Evolutionary conservation across 1,140 invertebrate genomes (phyloP).

Genomic region (Aleiodes sp.): DNA sequence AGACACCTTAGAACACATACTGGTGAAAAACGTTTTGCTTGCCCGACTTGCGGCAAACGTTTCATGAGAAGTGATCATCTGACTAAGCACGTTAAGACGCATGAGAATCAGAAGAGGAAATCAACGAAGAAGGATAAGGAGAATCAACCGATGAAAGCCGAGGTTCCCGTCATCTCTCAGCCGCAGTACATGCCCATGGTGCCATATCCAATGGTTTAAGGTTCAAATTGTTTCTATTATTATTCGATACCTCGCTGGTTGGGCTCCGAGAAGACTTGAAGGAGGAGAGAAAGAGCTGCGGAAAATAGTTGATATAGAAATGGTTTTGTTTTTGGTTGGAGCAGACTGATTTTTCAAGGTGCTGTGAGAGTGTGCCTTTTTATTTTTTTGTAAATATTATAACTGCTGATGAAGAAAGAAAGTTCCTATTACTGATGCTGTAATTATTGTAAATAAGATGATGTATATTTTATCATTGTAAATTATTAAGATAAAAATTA

Average conservation of each 20-base stretch:
- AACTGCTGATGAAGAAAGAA: not conserved
- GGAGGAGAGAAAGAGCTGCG: too few species aligned
- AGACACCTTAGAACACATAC: constrained; percentile 84
- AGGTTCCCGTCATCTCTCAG: not conserved
- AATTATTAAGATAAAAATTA: not conserved
- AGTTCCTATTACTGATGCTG: not conserved
- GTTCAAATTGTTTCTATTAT: not conserved
- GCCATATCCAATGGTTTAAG: constrained; percentile 8
- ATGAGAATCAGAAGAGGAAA: constrained; percentile 71
- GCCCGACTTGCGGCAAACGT: constrained; percentile 77
- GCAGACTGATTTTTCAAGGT: not conserved
- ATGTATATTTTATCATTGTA: not conserved
- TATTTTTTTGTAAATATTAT: not conserved
- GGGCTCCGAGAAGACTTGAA: not conserved
- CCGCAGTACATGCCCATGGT: constrained; percentile 9
- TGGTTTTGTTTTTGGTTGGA: too few species aligned
- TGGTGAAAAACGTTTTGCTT: constrained; percentile 83
- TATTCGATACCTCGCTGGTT: not conserved
- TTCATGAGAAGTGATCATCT: constrained; percentile 89
- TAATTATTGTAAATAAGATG: constrained; percentile 23
- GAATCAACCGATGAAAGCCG: constrained; percentile 35
- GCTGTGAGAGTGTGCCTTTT: constrained; percentile 20
- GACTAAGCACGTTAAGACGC: constrained; percentile 85
- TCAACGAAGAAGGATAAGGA: constrained; percentile 63
- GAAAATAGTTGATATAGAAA: too few species aligned